phyloP scores from a whole-genome alignment of 2,113 vertebrate genomes.

The Antigone vipio region DNA sequence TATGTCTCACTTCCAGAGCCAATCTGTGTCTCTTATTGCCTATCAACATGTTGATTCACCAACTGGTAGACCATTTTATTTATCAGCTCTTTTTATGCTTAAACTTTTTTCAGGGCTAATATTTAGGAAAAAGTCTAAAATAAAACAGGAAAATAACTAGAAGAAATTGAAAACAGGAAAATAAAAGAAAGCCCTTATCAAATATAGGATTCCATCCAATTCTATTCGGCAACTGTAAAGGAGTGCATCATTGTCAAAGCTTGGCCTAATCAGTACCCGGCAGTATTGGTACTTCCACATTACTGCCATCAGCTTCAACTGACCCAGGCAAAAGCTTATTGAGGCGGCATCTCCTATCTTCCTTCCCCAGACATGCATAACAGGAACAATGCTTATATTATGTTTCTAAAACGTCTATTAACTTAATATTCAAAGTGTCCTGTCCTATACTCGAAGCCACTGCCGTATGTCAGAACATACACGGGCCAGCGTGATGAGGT shows the following conservation, averaged over 20 bases:
- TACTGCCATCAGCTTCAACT: neutral
- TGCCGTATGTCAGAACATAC: fast-evolving
- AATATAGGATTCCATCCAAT: neutral
- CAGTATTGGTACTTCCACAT: neutral
- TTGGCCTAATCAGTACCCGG: neutral
- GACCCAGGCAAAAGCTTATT: neutral
- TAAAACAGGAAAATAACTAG: neutral
- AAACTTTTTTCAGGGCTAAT: neutral
- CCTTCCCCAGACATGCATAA: neutral
- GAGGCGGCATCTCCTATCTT: neutral
- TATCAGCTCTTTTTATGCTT: neutral
- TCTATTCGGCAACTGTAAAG: neutral
- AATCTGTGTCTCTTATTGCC: neutral
- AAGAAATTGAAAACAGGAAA: neutral
- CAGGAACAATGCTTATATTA: neutral
- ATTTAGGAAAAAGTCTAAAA: neutral
- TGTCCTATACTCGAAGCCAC: fast-evolving
- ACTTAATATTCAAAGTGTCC: neutral
- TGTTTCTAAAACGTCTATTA: neutral
- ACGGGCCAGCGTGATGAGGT: fast-evolving
- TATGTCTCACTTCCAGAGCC: neutral
- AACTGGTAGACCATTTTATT: neutral
- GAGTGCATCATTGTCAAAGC: neutral
- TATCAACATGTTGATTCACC: neutral
- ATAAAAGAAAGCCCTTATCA: neutral